Conservation (phyloP, 2,888 invertebrate genomes). For the Lumbricus terrestris region DNA sequence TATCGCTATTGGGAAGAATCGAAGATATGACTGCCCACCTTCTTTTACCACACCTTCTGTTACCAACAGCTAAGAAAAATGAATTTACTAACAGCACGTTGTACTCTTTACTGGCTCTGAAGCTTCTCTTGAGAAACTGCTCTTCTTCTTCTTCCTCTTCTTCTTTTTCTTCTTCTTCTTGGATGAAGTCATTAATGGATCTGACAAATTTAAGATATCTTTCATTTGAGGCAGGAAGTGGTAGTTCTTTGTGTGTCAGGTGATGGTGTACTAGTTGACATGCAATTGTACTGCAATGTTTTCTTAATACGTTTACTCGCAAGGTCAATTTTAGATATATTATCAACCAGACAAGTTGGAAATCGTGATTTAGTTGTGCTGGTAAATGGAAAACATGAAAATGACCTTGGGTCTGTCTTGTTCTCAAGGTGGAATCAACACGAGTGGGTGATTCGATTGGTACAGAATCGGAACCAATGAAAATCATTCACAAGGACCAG, state of each 20-base stretch:
- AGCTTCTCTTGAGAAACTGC: no score
- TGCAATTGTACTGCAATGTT: not conserved
- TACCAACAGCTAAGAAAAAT: no score
- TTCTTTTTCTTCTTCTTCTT: no score
- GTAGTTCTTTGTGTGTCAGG: not conserved
- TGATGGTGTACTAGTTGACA: not conserved
- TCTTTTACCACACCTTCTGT: no score
- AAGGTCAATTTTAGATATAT: no score
- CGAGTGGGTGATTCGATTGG: not conserved
- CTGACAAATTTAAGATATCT: not conserved
- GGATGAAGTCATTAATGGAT: not conserved
- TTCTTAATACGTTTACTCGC: not conserved
- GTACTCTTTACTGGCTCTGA: no score
- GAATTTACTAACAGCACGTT: no score
- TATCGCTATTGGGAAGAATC: no score
- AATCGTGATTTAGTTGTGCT: no score
- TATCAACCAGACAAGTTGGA: no score
- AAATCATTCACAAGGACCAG: conserved; percentile 97
- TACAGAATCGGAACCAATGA: conserved; percentile 53
- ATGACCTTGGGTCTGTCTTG: not conserved
- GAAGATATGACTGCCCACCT: no score
- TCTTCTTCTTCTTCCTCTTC: no score
- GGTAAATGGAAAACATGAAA: not conserved
- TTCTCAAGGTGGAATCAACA: not conserved
- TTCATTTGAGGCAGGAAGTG: not conserved